Evolutionary conservation across 1,140 invertebrate species (phyloP), one percentile per base, ranked within the genome.

Genomic region (Apocrypta bakeri): DNA sequence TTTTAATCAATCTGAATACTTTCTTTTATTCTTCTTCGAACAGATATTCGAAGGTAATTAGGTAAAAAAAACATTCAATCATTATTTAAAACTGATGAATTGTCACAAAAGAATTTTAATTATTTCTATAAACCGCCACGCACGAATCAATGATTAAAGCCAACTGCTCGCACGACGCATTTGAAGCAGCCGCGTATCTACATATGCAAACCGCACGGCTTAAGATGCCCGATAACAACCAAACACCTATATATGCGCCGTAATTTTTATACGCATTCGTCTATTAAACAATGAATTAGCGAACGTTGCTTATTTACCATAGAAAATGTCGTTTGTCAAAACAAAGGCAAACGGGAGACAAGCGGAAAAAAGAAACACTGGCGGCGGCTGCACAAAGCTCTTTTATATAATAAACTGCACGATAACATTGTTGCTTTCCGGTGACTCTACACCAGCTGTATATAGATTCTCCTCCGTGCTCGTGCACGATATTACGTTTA

Each of bases 391-490:
- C 31, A 74, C 37, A 81, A 81, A 81, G 61, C 61, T 66, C 71
- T 81, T 81, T 81, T 66, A 81, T 69, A 56, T 76, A 76, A 61
- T 69, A 33, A 61, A 56, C n/a, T n/a, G n/a, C 33, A 25, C 63
- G 81, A 82, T 82, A 82, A 82, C 81, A 82, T 82, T 82, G 81
- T 82, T 76, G 77, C 63, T 79, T n/a, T 42, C 40, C 31, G 29
- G 24, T 2, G 48, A 56, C 56, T 75, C 61, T 25, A 31, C 29
- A 7, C 4, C 56, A 21, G 24, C 73, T n/a, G n/a, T n/a, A n/a
- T n/a, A n/a, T n/a, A 48, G 73, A 61, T 37, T 42, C 71, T 42
- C 71, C 4, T n/a, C 21, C 79, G 56, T 48, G 12, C 21, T n/a
- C 12, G 56, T 17, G 63, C 24, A n/a, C 61, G 68, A 81, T 77